Conservation (phyloP, 1,140 invertebrate genomes). For the Catajapyx aquilonaris region DNA sequence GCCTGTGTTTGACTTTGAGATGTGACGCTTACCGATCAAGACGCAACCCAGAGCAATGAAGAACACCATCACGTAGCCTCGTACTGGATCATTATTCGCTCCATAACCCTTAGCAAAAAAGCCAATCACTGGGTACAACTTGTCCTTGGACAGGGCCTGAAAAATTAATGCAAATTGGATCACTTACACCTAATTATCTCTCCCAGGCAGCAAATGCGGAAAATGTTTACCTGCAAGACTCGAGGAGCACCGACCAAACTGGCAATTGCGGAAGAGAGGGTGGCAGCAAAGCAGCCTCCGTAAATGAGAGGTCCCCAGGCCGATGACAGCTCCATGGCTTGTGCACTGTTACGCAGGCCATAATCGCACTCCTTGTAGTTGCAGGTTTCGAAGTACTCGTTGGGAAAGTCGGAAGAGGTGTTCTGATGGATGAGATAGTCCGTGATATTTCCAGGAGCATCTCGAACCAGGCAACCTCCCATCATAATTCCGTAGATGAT, state of each 20-base stretch:
- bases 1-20: not conserved
- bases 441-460: constrained; percentile 21
- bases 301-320: constrained; percentile 30
- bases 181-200: not conserved
- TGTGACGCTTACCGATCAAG: constrained; percentile 30
- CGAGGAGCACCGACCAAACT: constrained; percentile 38
- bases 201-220: too few species aligned
- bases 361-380: constrained; percentile 17
- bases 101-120: constrained; percentile 41
- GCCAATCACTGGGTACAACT: constrained; percentile 36
- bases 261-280: constrained; percentile 39
- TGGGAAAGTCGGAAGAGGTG: not conserved
- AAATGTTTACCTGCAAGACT: constrained; percentile 15
- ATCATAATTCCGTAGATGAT: constrained; percentile 25
- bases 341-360: constrained; percentile 24
- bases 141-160: constrained; percentile 41
- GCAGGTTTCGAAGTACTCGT: constrained; percentile 11
- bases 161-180: constrained; percentile 14
- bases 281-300: constrained; percentile 42
- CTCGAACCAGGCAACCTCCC: constrained; percentile 21
- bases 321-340: constrained; percentile 35
- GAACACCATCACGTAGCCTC: constrained; percentile 39
- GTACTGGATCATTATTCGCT: constrained; percentile 34
- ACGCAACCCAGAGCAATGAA: constrained; percentile 34
- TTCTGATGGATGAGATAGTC: constrained; percentile 10